A percentile compares a stretch with the other conserved stretches of the same genome.
Conservation (phyloP, 2,113 vertebrate species). For the Lonchura striata region DNA sequence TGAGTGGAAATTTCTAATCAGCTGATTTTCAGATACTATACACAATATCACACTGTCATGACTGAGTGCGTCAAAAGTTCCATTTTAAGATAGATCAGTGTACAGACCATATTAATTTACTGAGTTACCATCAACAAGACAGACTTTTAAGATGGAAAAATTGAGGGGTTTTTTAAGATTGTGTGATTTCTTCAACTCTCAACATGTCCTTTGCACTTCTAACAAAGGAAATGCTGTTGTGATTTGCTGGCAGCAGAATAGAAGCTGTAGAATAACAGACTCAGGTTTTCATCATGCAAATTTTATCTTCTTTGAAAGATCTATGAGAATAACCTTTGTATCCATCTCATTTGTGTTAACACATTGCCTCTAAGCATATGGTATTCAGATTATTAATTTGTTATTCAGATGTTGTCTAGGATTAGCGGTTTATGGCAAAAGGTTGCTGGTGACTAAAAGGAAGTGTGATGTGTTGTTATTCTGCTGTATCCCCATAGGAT, state of each 20-base stretch:
- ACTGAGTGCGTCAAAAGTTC: neutral
- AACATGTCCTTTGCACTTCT: neutral
- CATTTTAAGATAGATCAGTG: neutral
- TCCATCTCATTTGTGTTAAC: neutral
- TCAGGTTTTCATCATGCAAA: neutral
- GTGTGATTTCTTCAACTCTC: neutral
- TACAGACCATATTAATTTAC: neutral
- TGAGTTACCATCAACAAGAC: neutral
- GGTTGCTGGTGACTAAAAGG: constrained; percentile 16
- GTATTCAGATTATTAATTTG: neutral
- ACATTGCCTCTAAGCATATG: neutral
- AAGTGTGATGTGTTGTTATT: constrained; percentile 33
- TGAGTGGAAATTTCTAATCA: neutral
- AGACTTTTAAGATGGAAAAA: neutral
- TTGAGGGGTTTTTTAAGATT: neutral
- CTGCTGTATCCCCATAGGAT: neutral
- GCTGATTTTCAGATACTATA: neutral
- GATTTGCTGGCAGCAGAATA: neutral
- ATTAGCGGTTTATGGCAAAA: neutral
- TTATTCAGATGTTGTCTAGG: neutral
- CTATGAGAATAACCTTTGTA: neutral
- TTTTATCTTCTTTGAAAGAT: neutral
- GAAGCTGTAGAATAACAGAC: neutral
- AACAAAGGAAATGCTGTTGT: neutral
- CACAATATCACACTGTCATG: neutral